Evolutionary conservation across 1,140 invertebrate species (phyloP).

Genomic region (Drosophila azteca): DNA sequence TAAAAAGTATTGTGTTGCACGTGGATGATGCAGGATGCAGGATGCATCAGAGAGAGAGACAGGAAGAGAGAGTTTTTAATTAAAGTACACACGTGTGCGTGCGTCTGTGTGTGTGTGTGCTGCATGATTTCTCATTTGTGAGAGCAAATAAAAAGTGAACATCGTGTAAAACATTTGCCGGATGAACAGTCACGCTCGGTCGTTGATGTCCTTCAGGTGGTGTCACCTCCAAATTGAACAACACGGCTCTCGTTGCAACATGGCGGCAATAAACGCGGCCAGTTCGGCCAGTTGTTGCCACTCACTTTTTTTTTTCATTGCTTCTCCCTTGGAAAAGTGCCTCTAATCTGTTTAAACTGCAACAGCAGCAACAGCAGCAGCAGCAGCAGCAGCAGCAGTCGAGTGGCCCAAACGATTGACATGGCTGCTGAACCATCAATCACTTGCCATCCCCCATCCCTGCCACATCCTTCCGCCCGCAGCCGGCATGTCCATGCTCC

Average conservation of each 20-base stretch:
- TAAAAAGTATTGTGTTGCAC: constrained; percentile 52
- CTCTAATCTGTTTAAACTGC: constrained; percentile 82
- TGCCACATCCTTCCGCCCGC: background rate
- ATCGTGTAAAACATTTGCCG: constrained; percentile 69
- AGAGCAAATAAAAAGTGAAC: constrained; percentile 66
- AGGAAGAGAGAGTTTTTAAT: constrained; percentile 59
- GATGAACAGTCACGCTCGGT: constrained; percentile 32
- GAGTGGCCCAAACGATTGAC: constrained; percentile 66
- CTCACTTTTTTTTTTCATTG: constrained; percentile 1
- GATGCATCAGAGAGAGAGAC: constrained; percentile 34
- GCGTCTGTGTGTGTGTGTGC: background rate
- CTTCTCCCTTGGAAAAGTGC: constrained; percentile 56
- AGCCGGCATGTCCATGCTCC: no score
- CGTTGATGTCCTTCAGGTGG: constrained; percentile 37
- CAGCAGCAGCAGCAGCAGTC: constrained; percentile 23
- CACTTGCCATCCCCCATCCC: constrained; percentile 48
- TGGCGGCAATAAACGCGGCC: constrained; percentile 65
- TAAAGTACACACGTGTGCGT: constrained; percentile 70
- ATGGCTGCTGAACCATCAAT: constrained; percentile 76
- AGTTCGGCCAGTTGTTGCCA: constrained; percentile 8
- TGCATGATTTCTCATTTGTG: constrained; percentile 66
- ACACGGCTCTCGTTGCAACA: constrained; percentile 49
- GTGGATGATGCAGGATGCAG: constrained; percentile 30
- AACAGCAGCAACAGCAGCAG: constrained; percentile 44
- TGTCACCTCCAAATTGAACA: constrained; percentile 76